Percentiles rank a stretch among this genome's conserved stretches.
Conservation (phyloP, 2,888 invertebrate genomes). For the Strigamia maritima region DNA sequence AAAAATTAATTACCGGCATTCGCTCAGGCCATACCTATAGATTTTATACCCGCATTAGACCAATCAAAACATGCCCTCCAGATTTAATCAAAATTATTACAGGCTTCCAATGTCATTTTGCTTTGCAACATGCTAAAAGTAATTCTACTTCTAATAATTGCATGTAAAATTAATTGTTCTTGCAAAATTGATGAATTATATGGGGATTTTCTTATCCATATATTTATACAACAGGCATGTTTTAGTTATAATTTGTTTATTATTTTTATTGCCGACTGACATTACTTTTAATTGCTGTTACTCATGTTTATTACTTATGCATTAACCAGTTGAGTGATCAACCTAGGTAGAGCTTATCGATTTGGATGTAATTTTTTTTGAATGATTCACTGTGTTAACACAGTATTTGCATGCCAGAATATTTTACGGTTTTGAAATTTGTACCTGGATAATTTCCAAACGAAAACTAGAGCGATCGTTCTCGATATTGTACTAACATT, state of each 20-base stretch:
- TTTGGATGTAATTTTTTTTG: background rate
- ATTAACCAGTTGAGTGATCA: background rate
- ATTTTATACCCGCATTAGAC: slow-evolving; percentile 1
- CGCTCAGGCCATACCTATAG: background rate
- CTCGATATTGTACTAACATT: too few relatives aligned
- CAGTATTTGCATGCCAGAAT: too few relatives aligned
- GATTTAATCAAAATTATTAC: slow-evolving; percentile 1
- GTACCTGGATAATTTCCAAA: too few relatives aligned
- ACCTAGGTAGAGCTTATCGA: background rate
- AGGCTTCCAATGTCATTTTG: background rate
- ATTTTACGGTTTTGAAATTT: too few relatives aligned
- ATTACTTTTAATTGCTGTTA: background rate
- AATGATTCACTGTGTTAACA: background rate
- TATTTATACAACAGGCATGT: too few relatives aligned
- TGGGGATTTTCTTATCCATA: background rate
- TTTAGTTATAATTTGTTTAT: background rate
- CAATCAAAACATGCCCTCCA: slow-evolving; percentile 8
- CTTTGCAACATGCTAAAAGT: background rate
- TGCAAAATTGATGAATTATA: background rate
- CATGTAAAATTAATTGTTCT: background rate
- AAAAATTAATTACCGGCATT: slow-evolving; percentile 18
- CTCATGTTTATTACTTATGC: background rate
- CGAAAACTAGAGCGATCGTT: too few relatives aligned
- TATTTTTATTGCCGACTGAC: background rate
- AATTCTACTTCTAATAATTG: background rate